A percentile compares a stretch with the other conserved stretches of the same genome.
These are phyloP conservation scores for Marisa cornuarietis DNA, from an alignment of 1,140 invertebrate species.

Conservation along the genomic window DNA sequence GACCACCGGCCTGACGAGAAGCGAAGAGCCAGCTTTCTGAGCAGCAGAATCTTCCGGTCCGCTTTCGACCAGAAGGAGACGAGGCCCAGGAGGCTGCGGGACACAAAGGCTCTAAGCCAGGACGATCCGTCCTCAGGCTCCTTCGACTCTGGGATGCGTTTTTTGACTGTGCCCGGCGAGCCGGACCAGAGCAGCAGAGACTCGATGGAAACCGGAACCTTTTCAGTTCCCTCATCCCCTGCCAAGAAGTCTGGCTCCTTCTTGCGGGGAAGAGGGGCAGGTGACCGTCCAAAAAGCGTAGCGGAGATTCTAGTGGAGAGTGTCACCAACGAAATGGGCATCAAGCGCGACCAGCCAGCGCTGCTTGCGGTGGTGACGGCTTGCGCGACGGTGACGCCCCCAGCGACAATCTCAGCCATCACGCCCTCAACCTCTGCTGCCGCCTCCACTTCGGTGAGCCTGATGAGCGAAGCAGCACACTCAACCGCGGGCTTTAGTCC, in stretches of 20 bases:
- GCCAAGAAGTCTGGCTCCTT: not conserved
- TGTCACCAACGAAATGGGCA: conserved; percentile 9
- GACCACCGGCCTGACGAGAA: conserved; percentile 20
- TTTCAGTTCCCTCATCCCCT: conserved; percentile 20
- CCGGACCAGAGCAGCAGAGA: conserved; percentile 19
- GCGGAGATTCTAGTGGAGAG: conserved; percentile 19
- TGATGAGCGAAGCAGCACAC: too few species aligned
- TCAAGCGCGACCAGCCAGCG: conserved; percentile 3
- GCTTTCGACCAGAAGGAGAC: conserved; percentile 38
- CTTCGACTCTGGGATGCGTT: conserved; percentile 25
- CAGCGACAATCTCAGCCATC: not conserved
- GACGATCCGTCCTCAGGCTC: conserved; percentile 33
- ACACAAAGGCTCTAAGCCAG: conserved; percentile 26
- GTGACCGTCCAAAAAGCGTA: conserved; percentile 7
- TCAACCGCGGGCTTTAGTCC: not conserved
- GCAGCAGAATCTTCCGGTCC: conserved; percentile 37
- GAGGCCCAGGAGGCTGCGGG: conserved; percentile 25
- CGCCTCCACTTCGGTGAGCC: not conserved
- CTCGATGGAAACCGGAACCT: conserved; percentile 4
- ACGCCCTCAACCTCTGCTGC: not conserved
- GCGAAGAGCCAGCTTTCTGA: conserved; percentile 42
- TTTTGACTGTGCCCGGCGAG: conserved; percentile 28
- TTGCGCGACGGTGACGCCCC: not conserved
- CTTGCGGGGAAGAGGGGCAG: not conserved
- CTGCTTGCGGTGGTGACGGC: not conserved